These are phyloP conservation scores for Crocodylus rhombifer DNA, from an alignment of 2,797 vertebrate genomes.

Conservation along the genomic window DNA sequence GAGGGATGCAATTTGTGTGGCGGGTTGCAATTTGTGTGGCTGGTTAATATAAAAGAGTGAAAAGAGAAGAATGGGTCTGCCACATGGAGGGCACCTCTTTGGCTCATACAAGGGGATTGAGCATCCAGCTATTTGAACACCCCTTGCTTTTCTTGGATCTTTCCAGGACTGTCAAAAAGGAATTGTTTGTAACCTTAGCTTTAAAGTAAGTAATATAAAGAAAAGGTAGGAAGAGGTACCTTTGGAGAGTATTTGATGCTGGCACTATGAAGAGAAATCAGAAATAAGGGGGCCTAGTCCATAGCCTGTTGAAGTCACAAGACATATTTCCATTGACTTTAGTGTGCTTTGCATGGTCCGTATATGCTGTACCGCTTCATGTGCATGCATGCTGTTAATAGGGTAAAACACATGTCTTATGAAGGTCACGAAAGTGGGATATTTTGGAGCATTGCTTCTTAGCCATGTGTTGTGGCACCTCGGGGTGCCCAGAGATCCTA, in stretches of 20 bases:
- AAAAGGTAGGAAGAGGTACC: neutral
- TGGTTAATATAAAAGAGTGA: neutral
- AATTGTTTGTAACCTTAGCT: neutral
- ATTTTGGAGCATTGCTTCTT: neutral
- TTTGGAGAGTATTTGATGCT: neutral
- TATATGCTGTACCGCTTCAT: neutral
- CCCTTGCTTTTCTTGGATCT: neutral
- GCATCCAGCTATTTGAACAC: rapidly evolving
- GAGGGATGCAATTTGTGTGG: neutral
- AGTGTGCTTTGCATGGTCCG: neutral
- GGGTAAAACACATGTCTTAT: neutral
- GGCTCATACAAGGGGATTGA: rapidly evolving
- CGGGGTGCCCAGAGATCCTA: too few relatives aligned
- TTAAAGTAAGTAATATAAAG: neutral
- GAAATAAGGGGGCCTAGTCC: neutral
- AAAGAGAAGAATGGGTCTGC: neutral
- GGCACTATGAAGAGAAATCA: neutral
- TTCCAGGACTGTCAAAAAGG: neutral
- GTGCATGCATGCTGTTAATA: neutral
- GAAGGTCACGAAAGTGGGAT: neutral
- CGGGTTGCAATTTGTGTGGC: neutral
- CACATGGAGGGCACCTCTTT: neutral
- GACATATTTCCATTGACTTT: neutral
- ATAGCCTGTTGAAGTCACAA: neutral
- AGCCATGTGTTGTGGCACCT: too few relatives aligned